Base-by-base conservation (phyloP, 2,797 vertebrate genomes). In the Falco rusticolus region DNA sequence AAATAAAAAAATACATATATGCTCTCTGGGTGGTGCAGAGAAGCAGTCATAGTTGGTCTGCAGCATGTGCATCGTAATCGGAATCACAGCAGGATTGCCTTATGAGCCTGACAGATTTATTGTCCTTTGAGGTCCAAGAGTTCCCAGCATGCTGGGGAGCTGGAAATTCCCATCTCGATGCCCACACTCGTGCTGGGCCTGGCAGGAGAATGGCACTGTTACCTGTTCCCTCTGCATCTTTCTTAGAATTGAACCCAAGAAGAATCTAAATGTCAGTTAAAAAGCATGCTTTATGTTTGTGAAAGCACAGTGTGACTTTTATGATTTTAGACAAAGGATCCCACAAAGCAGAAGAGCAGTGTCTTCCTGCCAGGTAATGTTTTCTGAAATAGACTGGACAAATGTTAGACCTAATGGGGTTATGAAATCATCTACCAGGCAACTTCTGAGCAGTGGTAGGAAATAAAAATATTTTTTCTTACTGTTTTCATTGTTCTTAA, bases 101-200 rank as follows among this genome's bases (percentile, higher is more conserved):
- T 79, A n/a, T 47, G 90, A 91, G 37, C 91, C 92, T 74, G 94
- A 48, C 82, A 88, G 93, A 57, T 83, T 94, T 71, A 54, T 37
- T 69, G 47, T 57, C 91, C 90, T 37, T 64, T 24, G 88, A 72
- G 91, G 28, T 63, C 74, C 77, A 54, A n/a, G 17, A 51, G 63
- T 69, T 96, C 75, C 84, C 63, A 48, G 29, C 71, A 84, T 95
- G 92, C 82, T 90, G 87, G 51, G 88, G 74, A 94, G 74, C 85
- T 92, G 56, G 71, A 63, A 84, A 65, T 83, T 80, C 93, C 76
- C 26, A 7, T 66, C 86, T 66, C 80, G 94, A 48, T 78, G 29
- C 33, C 78, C 13, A 11, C 12, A 6, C 16, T 87, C 2, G 3
- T 48, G 50, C 33, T n/a, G 93, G 74, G 31, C 37, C 77, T 48